Evolutionary conservation across 1,140 invertebrate species (phyloP), one percentile per base, ranked within the genome.

Genomic region (Ips typographus): DNA sequence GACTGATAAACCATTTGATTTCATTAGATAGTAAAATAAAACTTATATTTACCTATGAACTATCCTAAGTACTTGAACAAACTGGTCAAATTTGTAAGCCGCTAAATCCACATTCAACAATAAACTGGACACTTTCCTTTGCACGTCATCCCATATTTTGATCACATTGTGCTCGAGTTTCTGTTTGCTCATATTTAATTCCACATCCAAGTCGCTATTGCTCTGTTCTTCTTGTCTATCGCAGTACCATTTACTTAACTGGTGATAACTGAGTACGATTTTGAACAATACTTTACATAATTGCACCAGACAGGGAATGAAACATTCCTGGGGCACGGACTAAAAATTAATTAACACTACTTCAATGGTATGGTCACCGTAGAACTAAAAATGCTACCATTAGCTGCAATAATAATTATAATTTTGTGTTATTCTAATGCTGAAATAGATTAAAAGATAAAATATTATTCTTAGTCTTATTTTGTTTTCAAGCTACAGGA

Each of bases 61-160:
- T 44, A 96, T 87, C 39, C 91, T 90, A 40, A 99, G 80, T 59
- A 98, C 90, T 77, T 94, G 89, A 47, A 98, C 91, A 77, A 98
- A 98, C 72, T 98, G 94, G 75, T 98, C 95, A 79, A 98, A 96
- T 74, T 95, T 95, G 77, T 93, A 94, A 58, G 87, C 84, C 2
- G 89, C 88, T n/a, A 95, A 80, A 75, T 94, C 90, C 2, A 88
- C 89, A 51, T 88, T 89, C 22, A 90, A 85, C 22, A 96, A 80
- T 73, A 93, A 91, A 40, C 85, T 86, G 2, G 89, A 91, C 3
- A 98, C 90, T 84, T 98, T 97, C 2, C 90, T 91, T 79, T 98
- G 93, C 0, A 98, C 90, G 74, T 98, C 96, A 72, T 94, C 91
- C 96, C 96, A 98, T 58, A 98, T 89, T 71, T 94, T 85, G 1